Conservation (phyloP, 2,888 invertebrate species). For the Orchestes rusci region DNA sequence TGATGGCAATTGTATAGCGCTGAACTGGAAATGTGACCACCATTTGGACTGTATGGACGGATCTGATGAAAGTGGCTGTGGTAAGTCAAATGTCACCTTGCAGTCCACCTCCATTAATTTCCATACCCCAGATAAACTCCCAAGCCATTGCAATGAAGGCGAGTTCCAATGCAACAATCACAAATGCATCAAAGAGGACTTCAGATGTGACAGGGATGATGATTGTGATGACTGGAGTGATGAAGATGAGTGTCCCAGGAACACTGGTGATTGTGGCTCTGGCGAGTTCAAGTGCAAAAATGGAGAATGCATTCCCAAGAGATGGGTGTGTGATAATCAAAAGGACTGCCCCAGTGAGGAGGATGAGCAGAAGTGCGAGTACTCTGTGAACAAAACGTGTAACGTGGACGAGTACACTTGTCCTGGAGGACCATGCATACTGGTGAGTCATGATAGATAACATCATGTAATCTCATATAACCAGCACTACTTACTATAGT, state of each 20-base stretch:
- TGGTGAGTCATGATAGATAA: slow-evolving; percentile 56
- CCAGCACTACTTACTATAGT: too few species aligned
- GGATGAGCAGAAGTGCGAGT: slow-evolving; percentile 65
- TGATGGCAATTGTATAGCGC: slow-evolving; percentile 65
- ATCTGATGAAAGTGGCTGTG: slow-evolving; percentile 67
- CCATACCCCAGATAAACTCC: slow-evolving; percentile 40
- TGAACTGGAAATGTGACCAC: slow-evolving; percentile 69
- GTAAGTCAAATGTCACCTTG: slow-evolving; percentile 42
- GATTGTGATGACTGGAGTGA: slow-evolving; percentile 86
- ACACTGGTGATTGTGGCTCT: slow-evolving; percentile 55
- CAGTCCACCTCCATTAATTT: background rate
- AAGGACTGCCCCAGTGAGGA: slow-evolving; percentile 74
- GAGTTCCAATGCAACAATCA: slow-evolving; percentile 66
- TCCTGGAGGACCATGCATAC: slow-evolving; percentile 63
- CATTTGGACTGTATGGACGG: slow-evolving; percentile 68
- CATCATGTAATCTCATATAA: too few species aligned
- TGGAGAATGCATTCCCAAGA: slow-evolving; percentile 71
- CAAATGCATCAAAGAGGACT: slow-evolving; percentile 66
- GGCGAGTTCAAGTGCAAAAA: slow-evolving; percentile 71
- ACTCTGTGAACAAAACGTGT: slow-evolving; percentile 51
- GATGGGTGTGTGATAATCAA: slow-evolving; percentile 73
- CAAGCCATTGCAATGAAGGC: slow-evolving; percentile 61
- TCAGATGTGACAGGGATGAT: slow-evolving; percentile 77
- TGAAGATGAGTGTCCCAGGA: slow-evolving; percentile 68
- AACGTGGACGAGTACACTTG: slow-evolving; percentile 68